Conservation (phyloP, 2,888 invertebrate species). For the Formica aserva region DNA sequence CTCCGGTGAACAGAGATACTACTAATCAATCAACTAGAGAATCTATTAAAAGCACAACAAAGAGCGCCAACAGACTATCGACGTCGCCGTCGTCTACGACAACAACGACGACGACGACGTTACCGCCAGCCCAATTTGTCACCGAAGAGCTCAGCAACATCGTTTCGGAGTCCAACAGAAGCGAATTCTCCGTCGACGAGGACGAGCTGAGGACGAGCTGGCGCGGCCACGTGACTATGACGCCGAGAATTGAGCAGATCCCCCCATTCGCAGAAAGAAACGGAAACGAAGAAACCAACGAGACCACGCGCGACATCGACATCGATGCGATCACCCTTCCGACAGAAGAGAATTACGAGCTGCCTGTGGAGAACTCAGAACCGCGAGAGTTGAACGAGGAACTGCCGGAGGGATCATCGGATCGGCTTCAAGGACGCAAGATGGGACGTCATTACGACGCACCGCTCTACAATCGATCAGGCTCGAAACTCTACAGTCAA, state of each 20-base stretch:
- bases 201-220: conserved; percentile 87
- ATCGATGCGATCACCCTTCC: conserved; percentile 76
- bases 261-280: conserved; percentile 10
- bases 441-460: conserved; percentile 85
- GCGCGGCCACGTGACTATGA: conserved; percentile 76
- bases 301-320: conserved; percentile 25
- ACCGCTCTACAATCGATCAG: conserved; percentile 86
- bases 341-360: conserved; percentile 81
- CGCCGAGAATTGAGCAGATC: conserved; percentile 67
- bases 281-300: background rate
- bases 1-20: conserved; percentile 44
- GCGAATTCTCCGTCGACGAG: conserved; percentile 88
- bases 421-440: conserved; percentile 84
- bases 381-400: conserved; percentile 81
- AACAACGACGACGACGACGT: conserved; percentile 69
- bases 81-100: conserved; percentile 50
- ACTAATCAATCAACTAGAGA: conserved; percentile 62
- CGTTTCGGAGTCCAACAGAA: conserved; percentile 87
- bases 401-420: conserved; percentile 72
- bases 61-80: conserved; percentile 51
- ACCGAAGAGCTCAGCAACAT: conserved; percentile 86
- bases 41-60: conserved; percentile 62
- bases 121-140: conserved; percentile 77
- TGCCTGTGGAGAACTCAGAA: conserved; percentile 78
- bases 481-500: conserved; percentile 86